phyloP scores from a whole-genome alignment of 2,888 invertebrate species.

The Oeneis ivallda region DNA sequence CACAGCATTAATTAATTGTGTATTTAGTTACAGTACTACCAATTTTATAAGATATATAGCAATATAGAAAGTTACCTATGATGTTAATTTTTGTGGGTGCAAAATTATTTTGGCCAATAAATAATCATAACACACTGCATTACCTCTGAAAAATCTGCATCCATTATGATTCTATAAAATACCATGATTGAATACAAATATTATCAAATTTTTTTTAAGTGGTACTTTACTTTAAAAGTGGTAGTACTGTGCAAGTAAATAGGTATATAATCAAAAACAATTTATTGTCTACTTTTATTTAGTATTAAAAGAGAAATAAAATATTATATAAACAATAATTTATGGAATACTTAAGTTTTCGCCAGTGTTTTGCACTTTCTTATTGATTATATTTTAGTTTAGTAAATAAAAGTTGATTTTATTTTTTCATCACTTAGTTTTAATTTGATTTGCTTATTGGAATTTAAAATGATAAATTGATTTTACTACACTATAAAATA shows the following conservation, averaged over 20 bases:
- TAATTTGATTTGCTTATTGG: constrained; percentile 5
- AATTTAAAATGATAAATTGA: neutral
- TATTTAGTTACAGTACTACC: constrained; percentile 8
- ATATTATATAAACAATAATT: neutral
- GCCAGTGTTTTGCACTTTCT: constrained; percentile 18
- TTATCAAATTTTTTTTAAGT: too few relatives aligned
- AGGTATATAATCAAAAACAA: neutral
- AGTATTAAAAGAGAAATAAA: too few relatives aligned
- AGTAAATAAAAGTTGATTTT: neutral
- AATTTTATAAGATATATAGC: too few relatives aligned
- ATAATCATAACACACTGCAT: too few relatives aligned
- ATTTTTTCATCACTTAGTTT: constrained; percentile 11
- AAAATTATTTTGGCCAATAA: too few relatives aligned
- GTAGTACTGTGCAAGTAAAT: neutral
- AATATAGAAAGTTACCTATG: too few relatives aligned
- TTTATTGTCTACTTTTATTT: neutral
- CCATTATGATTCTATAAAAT: too few relatives aligned
- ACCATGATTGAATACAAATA: too few relatives aligned
- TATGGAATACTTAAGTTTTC: constrained; percentile 1
- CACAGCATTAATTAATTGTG: constrained; percentile 5
- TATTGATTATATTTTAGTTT: neutral
- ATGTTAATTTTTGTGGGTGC: too few relatives aligned
- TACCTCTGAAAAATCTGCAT: too few relatives aligned
- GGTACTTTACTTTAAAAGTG: too few relatives aligned
- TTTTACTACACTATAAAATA: constrained; percentile 11